Evolutionary conservation across 2,797 vertebrate species (phyloP).

Genomic region (Pseudocheirus occidentalis): DNA sequence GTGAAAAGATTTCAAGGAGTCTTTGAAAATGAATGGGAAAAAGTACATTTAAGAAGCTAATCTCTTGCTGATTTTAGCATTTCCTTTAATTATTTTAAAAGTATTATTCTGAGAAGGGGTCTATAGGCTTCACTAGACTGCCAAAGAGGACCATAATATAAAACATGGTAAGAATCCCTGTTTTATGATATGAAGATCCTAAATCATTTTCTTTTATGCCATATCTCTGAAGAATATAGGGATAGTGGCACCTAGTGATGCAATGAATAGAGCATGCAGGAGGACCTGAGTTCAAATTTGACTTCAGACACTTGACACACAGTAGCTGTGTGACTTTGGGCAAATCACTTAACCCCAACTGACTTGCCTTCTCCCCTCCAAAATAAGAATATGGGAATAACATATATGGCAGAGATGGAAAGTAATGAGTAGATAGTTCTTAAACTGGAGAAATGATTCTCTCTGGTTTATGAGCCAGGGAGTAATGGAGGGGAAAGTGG

Average conservation of each 20-base stretch:
- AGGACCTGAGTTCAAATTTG: no score
- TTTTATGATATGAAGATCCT: background rate
- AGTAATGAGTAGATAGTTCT: conserved; percentile 1
- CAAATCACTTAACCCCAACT: no score
- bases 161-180: background rate
- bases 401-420: background rate
- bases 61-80: background rate
- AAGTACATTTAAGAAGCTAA: background rate
- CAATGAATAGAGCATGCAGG: no score
- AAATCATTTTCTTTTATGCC: background rate
- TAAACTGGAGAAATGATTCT: conserved; percentile 31
- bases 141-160: background rate
- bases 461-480: conserved; percentile 39
- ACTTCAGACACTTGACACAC: no score
- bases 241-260: background rate
- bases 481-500: conserved; percentile 56
- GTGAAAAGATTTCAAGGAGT: background rate
- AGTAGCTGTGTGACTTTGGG: no score
- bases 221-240: background rate
- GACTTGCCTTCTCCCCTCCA: no score
- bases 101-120: background rate
- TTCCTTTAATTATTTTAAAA: background rate
- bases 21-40: background rate
- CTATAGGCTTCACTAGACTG: background rate
- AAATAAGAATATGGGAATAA: background rate